Conservation (phyloP, 2,113 vertebrate genomes). For the Eudyptes chrysolophus region DNA sequence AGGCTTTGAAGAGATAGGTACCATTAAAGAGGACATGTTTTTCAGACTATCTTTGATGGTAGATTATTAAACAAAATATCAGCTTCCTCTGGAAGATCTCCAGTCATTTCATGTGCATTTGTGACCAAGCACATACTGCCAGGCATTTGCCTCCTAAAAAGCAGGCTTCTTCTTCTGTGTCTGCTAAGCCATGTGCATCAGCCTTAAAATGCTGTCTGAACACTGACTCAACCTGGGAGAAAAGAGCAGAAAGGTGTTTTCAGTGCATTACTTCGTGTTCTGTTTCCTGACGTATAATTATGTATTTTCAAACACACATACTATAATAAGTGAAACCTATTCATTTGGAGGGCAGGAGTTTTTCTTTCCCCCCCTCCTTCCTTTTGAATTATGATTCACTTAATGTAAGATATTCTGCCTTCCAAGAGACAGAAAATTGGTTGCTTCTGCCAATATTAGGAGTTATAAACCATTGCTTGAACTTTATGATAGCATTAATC, state of each 20-base stretch:
- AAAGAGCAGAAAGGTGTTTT: not conserved
- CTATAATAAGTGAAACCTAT: not conserved
- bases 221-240: not conserved
- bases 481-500: slow-evolving; percentile 60
- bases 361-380: not conserved
- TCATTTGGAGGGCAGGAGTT: not conserved
- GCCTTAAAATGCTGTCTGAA: not conserved
- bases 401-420: slow-evolving; percentile 38
- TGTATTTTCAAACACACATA: not conserved
- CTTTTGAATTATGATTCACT: slow-evolving; percentile 41
- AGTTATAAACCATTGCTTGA: slow-evolving; percentile 60
- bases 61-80: not conserved
- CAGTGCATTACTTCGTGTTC: not conserved
- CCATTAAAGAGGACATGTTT: not conserved
- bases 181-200: not conserved
- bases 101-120: not conserved
- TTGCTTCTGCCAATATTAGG: slow-evolving; percentile 62
- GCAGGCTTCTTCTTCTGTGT: not conserved
- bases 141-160: slow-evolving; percentile 10
- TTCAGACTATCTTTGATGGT: not conserved
- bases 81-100: not conserved
- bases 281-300: not conserved
- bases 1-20: not conserved
- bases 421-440: slow-evolving; percentile 60
- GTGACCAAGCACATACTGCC: not conserved